phyloP scores from a whole-genome alignment of 2,113 vertebrate genomes.

The Platysteira castanea region DNA sequence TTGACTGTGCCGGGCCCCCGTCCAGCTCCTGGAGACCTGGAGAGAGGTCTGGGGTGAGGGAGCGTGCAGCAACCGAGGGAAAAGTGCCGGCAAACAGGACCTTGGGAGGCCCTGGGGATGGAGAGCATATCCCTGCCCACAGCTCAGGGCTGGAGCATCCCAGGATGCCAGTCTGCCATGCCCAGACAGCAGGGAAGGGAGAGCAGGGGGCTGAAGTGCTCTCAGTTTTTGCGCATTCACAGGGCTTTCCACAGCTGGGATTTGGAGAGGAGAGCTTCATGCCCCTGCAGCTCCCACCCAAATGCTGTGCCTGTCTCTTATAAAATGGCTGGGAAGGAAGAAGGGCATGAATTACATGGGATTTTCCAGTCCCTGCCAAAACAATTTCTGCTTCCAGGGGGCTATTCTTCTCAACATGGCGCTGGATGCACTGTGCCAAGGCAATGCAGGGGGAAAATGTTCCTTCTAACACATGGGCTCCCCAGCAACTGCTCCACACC shows the following conservation, averaged over 20 bases:
- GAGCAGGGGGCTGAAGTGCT: neutral
- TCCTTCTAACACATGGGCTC: fast-evolving
- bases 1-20: neutral
- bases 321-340: neutral
- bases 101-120: neutral
- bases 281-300: neutral
- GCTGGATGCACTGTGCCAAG: neutral
- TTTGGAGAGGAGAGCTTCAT: neutral
- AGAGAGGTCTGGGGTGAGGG: neutral
- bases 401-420: fast-evolving
- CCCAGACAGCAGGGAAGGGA: fast-evolving
- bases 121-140: fast-evolving
- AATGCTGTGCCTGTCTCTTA: neutral
- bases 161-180: neutral
- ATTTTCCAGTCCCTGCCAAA: neutral
- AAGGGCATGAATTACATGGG: neutral
- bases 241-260: neutral
- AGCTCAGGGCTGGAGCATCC: neutral
- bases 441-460: neutral
- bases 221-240: neutral
- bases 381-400: neutral
- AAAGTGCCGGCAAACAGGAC: neutral
- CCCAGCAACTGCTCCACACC: neutral
- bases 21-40: slow-evolving; percentile 45
- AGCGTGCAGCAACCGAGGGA: neutral